These are phyloP conservation scores for Arnoldichthys spilopterus DNA, from an alignment of 2,797 vertebrate species.

Conservation along the genomic window DNA sequence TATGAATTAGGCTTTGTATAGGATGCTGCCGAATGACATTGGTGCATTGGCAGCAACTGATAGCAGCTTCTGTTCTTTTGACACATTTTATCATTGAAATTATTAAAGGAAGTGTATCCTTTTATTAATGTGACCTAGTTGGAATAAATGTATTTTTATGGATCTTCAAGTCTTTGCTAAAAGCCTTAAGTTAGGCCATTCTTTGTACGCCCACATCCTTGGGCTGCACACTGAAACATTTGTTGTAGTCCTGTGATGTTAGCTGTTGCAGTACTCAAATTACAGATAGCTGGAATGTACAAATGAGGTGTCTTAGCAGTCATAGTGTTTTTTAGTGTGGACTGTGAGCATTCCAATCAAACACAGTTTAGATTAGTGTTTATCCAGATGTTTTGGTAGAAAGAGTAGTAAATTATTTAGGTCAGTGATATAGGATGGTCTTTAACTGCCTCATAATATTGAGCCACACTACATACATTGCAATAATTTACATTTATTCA, in stretches of 20 bases:
- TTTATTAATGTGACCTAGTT: not conserved
- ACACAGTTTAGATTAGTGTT: not conserved
- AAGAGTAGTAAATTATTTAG: not conserved
- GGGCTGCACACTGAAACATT: no score
- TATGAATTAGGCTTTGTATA: conserved; percentile 15
- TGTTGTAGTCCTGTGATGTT: not conserved
- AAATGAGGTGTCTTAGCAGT: not conserved
- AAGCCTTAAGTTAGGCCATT: not conserved
- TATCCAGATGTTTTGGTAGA: not conserved
- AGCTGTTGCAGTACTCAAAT: not conserved
- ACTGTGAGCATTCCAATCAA: not conserved
- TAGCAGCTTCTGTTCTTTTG: conserved; percentile 18
- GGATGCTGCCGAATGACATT: conserved; percentile 65
- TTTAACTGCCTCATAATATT: no score
- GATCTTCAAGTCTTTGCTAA: not conserved
- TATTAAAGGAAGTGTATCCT: not conserved
- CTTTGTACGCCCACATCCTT: not conserved
- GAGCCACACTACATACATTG: no score
- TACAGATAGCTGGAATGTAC: not conserved
- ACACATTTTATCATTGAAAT: conserved; percentile 12
- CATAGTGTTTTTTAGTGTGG: not conserved
- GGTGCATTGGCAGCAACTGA: conserved; percentile 56
- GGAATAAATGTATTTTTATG: not conserved
- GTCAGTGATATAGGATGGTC: not conserved
- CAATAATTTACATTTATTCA: no score